These are phyloP conservation scores for Liopterus haemorrhoidalis DNA, from an alignment of 2,888 invertebrate species.

Conservation along the genomic window DNA sequence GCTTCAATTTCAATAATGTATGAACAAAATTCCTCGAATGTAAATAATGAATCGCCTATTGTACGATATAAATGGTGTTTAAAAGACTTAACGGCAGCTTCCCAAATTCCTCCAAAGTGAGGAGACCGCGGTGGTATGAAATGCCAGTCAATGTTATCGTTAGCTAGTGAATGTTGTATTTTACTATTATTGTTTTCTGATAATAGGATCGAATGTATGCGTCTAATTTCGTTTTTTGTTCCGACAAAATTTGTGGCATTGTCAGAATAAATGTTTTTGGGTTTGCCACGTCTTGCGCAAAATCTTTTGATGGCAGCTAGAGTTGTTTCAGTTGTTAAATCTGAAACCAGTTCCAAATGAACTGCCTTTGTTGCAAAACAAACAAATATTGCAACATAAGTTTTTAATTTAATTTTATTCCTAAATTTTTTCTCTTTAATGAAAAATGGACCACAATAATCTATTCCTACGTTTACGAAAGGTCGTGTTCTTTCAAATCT, in stretches of 20 bases:
- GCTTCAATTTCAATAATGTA: slow-evolving; percentile 15
- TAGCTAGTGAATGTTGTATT: background rate
- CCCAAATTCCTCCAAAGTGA: slow-evolving; percentile 20
- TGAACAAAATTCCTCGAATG: slow-evolving; percentile 13
- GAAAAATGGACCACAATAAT: no score
- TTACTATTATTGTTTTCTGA: background rate
- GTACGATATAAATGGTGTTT: slow-evolving; percentile 13
- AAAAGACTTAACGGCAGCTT: slow-evolving; percentile 9
- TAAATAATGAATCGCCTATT: slow-evolving; percentile 14
- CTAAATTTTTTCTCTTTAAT: no score
- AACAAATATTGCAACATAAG: no score
- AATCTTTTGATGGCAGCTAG: slow-evolving; percentile 21
- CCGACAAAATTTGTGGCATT: slow-evolving; percentile 24
- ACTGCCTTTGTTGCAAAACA: no score
- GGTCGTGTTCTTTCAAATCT: no score
- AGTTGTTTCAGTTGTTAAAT: slow-evolving; percentile 6
- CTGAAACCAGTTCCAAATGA: no score
- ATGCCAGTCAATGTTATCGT: slow-evolving; percentile 14
- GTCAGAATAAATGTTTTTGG: slow-evolving; percentile 18
- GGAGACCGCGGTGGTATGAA: slow-evolving; percentile 20
- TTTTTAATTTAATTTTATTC: no score
- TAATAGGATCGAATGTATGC: background rate
- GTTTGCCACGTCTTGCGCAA: slow-evolving; percentile 13
- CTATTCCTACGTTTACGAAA: no score
- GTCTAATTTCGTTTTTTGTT: slow-evolving; percentile 6